These are phyloP conservation scores for Lineus longissimus DNA, from an alignment of 1,140 invertebrate species.

Conservation along the genomic window DNA sequence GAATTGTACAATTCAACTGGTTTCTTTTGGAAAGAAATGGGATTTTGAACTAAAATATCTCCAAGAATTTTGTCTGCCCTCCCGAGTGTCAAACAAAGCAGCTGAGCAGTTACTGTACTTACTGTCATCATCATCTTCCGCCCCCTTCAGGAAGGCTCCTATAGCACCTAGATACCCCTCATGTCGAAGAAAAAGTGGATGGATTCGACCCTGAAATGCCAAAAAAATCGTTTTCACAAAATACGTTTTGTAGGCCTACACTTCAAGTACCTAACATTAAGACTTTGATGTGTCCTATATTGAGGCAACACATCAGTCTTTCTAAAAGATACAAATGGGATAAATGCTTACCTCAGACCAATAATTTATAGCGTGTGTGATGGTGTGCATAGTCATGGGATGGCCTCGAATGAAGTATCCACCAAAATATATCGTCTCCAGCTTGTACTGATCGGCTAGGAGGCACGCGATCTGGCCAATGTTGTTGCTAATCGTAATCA, in stretches of 20 bases:
- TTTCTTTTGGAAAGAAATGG: too few species aligned
- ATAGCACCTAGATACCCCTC: slow-evolving; percentile 76
- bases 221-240: slow-evolving; percentile 5
- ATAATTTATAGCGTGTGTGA: slow-evolving; percentile 71
- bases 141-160: slow-evolving; percentile 71
- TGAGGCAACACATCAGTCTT: too few species aligned
- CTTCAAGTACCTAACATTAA: too few species aligned
- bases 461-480: slow-evolving; percentile 73
- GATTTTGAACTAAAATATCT: too few species aligned
- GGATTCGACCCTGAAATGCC: slow-evolving; percentile 60
- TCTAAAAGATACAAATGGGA: too few species aligned
- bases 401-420: slow-evolving; percentile 75
- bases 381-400: slow-evolving; percentile 72
- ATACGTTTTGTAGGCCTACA: too few species aligned
- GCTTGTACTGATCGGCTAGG: slow-evolving; percentile 62
- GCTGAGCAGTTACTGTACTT: too few species aligned
- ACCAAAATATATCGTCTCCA: slow-evolving; percentile 67
- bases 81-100: too few species aligned
- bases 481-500: slow-evolving; percentile 73
- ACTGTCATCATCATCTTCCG: slow-evolving; percentile 59
- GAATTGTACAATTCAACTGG: too few species aligned
- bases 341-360: slow-evolving; percentile 69
- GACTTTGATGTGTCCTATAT: too few species aligned
- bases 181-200: slow-evolving; percentile 70
- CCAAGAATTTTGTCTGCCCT: too few species aligned